Conservation (phyloP, 2,888 invertebrate species). For the Melieria omissa region DNA sequence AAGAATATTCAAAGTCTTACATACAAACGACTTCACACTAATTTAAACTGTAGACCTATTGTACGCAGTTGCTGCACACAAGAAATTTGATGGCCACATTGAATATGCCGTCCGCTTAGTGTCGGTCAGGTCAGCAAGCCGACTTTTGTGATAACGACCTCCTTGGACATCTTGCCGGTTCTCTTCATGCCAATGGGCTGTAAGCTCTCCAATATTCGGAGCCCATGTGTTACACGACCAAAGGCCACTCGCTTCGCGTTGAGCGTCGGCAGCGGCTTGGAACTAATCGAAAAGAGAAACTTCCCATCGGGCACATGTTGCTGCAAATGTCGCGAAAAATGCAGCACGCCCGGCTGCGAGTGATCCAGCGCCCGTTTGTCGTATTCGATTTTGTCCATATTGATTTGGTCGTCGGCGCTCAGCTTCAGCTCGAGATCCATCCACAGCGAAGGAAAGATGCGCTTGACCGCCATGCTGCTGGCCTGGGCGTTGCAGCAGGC, state of each 20-base stretch:
- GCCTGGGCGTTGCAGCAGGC: slow-evolving; percentile 37
- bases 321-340: slow-evolving; percentile 42
- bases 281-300: slow-evolving; percentile 52
- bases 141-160: slow-evolving; percentile 35
- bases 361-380: slow-evolving; percentile 46
- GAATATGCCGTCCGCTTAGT: no score
- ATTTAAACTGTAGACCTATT: no score
- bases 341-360: slow-evolving; percentile 36
- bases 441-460: slow-evolving; percentile 50
- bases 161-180: slow-evolving; percentile 51
- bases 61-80: no score
- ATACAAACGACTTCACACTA: no score
- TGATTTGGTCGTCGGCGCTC: background rate
- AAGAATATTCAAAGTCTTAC: no score
- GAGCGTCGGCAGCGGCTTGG: slow-evolving; percentile 49
- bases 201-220: slow-evolving; percentile 46
- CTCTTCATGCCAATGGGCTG: slow-evolving; percentile 50
- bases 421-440: slow-evolving; percentile 45
- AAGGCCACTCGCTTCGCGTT: slow-evolving; percentile 53
- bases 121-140: slow-evolving; percentile 8
- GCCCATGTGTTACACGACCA: slow-evolving; percentile 50
- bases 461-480: slow-evolving; percentile 37
- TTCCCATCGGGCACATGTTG: slow-evolving; percentile 28
- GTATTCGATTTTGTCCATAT: slow-evolving; percentile 40
- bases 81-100: no score